Base-by-base conservation (phyloP, 2,113 vertebrate genomes). In the Abramis brama region DNA sequence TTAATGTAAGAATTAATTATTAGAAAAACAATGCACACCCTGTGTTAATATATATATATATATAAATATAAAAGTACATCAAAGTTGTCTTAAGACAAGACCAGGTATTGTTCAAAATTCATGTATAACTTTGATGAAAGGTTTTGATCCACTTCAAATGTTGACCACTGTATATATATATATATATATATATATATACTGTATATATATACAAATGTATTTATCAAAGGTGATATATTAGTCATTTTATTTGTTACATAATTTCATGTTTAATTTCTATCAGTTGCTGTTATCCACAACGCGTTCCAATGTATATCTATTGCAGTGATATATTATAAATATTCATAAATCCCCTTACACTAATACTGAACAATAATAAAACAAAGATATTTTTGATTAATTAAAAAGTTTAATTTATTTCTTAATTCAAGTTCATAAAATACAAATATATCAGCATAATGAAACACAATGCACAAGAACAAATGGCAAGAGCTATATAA, bases 31-130 rank as follows among this genome's bases (percentile, higher is more conserved):
- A 50, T 13, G 12, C 47, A 50, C n/a, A n/a, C n/a, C n/a, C n/a
- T n/a, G n/a, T n/a, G n/a, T n/a, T n/a, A 12, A 81, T 62, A 62
- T 81, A 75, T 75, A 39, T 75, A 23, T 21, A 75, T 75, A 8
- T 6, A 75, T 50, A 23, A 0, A 50, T 43, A 50, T 15, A 27
- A 39, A 39, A 39, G 6, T 43, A 0, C 0, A 39, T 7, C 39
- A 39, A 39, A 39, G 39, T 39, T 39, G 39, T 7, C 6, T 39
- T 39, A 39, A 39, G 1, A 39, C 39, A 39, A 39, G 6, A 7
- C 39, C 6, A 6, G 39, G 39, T 39, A 39, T 39, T 39, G 39
- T 7, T 39, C 39, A 39, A 7, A 39, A 39, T 39, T 6, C 39
- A 39, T 39, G 6, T 7, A 39, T 39, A 39, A 7, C 39, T 39